These are phyloP conservation scores for Selene dorsalis DNA, from an alignment of 2,797 vertebrate genomes.

Conservation along the genomic window DNA sequence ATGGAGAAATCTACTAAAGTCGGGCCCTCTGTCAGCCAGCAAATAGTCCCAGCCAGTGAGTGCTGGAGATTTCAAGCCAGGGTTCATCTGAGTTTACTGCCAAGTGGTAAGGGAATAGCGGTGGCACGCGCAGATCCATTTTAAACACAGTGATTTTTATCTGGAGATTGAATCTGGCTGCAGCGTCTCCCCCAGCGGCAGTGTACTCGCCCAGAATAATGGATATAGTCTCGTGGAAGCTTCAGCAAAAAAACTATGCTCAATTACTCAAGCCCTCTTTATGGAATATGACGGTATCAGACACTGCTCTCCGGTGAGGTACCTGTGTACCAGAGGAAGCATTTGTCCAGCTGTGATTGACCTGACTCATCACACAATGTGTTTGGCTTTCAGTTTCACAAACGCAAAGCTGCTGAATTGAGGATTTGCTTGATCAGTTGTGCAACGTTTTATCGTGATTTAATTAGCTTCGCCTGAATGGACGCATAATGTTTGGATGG, in stretches of 20 bases:
- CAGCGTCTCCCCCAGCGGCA: constrained; percentile 67
- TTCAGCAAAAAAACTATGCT: constrained; percentile 69
- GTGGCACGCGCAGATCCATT: constrained; percentile 66
- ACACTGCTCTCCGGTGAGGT: constrained; percentile 32
- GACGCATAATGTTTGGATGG: constrained; percentile 42
- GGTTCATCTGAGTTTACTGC: constrained; percentile 72
- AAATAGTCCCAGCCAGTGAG: constrained; percentile 59
- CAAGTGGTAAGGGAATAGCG: constrained; percentile 67
- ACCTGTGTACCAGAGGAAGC: constrained; percentile 39
- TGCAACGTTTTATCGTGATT: constrained; percentile 47
- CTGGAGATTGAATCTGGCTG: constrained; percentile 79
- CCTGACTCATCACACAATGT: constrained; percentile 1
- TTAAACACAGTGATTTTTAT: constrained; percentile 76
- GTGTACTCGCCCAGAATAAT: constrained; percentile 73
- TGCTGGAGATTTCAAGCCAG: constrained; percentile 61
- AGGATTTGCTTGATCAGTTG: constrained; percentile 23
- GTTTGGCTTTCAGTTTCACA: constrained; percentile 36
- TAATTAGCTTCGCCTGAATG: constrained; percentile 52
- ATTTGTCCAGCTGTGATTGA: constrained; percentile 46
- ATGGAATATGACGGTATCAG: constrained; percentile 53
- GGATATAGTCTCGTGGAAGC: constrained; percentile 69
- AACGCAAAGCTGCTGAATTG: constrained; percentile 37
- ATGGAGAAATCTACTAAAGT: constrained; percentile 51
- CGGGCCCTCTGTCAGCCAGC: constrained; percentile 61
- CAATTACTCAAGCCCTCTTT: constrained; percentile 72